These are phyloP conservation scores for Leucosticte australis DNA, from an alignment of 2,113 vertebrate genomes.

Conservation along the genomic window DNA sequence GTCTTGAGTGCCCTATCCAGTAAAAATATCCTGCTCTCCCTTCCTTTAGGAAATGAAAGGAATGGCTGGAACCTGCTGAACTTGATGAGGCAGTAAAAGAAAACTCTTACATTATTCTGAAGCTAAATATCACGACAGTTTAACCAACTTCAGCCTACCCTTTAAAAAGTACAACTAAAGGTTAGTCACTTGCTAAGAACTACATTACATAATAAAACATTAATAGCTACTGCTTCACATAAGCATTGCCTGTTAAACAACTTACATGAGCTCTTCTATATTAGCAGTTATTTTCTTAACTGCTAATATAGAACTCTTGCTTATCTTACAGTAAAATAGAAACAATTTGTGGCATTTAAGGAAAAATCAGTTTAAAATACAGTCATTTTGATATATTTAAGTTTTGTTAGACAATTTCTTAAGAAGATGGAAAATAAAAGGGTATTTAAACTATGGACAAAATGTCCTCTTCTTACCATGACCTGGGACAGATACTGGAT, in stretches of 20 bases:
- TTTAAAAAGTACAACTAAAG: not conserved
- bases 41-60: not conserved
- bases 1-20: not conserved
- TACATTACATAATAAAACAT: not conserved
- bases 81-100: not conserved
- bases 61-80: not conserved
- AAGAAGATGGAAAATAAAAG: conserved; percentile 36
- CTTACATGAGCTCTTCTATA: not conserved
- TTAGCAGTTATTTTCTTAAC: not conserved
- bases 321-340: not conserved
- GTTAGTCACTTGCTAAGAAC: not conserved
- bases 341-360: not conserved
- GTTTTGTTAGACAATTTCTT: not conserved
- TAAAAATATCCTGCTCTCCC: not conserved
- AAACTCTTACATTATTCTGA: not conserved
- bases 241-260: not conserved
- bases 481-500: conserved; percentile 66
- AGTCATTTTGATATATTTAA: not conserved
- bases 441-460: conserved; percentile 54
- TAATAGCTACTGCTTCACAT: not conserved
- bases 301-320: too few relatives aligned
- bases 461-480: conserved; percentile 72
- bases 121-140: not conserved
- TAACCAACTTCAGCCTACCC: not conserved
- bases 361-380: not conserved